Percentiles rank a stretch among this genome's conserved stretches.
Evolutionary conservation across 2,113 vertebrate species (phyloP).

Genomic region (Pachyramphus minor): DNA sequence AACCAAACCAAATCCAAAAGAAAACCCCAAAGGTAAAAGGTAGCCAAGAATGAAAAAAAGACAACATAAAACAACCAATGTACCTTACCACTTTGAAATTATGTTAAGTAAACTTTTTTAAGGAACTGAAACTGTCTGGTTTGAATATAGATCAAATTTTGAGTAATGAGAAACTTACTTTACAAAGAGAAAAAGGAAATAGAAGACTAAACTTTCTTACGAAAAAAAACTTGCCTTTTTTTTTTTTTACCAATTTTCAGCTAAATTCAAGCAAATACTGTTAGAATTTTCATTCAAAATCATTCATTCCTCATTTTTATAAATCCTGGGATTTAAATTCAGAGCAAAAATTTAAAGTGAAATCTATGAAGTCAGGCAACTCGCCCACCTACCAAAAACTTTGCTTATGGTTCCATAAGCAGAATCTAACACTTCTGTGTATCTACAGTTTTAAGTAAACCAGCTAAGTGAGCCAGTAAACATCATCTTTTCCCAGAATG

Average conservation of each 20-base stretch:
- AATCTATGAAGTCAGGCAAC: background rate
- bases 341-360: background rate
- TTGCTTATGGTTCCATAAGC: background rate
- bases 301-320: background rate
- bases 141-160: background rate
- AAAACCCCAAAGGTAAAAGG: background rate
- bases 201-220: background rate
- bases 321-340: background rate
- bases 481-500: background rate
- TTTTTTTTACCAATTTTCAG: background rate
- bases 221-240: background rate
- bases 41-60: background rate
- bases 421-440: background rate
- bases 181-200: background rate
- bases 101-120: background rate
- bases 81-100: background rate
- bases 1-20: background rate
- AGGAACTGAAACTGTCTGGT: background rate
- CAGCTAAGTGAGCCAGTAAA: background rate
- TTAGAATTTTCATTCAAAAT: background rate
- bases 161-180: background rate
- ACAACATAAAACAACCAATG: background rate
- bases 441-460: background rate
- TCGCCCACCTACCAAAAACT: background rate
- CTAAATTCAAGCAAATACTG: background rate